Base-by-base conservation (phyloP, 92 coral and sea anemone species). In the Parazoanthus darwini region DNA sequence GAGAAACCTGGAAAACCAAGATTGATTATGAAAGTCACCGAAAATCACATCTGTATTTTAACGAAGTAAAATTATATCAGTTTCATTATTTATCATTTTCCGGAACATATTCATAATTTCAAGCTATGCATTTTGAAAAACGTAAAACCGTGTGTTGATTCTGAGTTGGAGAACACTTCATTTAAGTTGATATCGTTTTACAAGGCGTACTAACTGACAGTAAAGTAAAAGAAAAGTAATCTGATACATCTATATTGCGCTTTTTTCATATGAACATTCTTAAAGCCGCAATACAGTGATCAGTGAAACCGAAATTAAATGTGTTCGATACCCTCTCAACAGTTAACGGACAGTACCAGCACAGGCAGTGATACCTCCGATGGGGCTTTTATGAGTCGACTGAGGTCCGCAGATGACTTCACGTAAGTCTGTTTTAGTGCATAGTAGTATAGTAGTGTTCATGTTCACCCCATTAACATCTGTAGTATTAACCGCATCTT, bases 351-450 rank as follows among this genome's bases (percentile, higher is more conserved):
- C 29, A 77, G 85, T 59, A 48, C 88, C 22, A 82, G 90, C 48
- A 16, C 77, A 63, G 88, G 91, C 3, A 79, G 91, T 78, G 98
- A 95, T 81, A 81, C 92, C 15, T 90, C 92, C 50, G 98, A 95
- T 86, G 98, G 98, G 25, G 98, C 96, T 18, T 84, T 88, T 74
- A 89, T 90, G 77, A 95, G 96, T 82, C 26, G 86, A 14, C 66
- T 59, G 16, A 87, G 86, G 74, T 88, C 88, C 18, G 79, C 95
- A 67, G 73, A 63, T 15, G 95, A 93, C 91, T 37, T 73, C 78
- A 93, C 94, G 95, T 93, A 86, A 88, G 95, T 82, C n/a, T 26
- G 0, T 65, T 82, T 82, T 8, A 29, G 8, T 5, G 43, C 35
- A 35, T 15, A 63, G 44, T 2, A 63, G 68, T 56, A 35, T 15